Evolutionary conservation across 2,888 invertebrate genomes (phyloP).

Genomic region (Eustalomyia histrio): DNA sequence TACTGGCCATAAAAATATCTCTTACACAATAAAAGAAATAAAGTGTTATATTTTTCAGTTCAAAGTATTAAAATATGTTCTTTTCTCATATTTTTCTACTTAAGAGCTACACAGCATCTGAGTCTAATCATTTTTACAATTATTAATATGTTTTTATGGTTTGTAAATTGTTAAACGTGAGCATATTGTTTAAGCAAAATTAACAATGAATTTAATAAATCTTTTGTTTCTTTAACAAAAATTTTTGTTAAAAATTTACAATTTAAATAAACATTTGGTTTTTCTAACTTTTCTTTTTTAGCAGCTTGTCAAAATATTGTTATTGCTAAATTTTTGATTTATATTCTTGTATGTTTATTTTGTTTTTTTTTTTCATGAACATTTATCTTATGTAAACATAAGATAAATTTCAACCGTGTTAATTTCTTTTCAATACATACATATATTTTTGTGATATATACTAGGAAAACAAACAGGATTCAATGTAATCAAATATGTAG

Average conservation of each 20-base stretch:
- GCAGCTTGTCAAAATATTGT: background rate
- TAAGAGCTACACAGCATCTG: conserved; percentile 40
- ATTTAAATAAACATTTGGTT: background rate
- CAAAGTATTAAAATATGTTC: background rate
- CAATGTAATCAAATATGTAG: background rate
- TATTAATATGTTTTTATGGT: conserved; percentile 46
- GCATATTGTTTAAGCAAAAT: conserved; percentile 7
- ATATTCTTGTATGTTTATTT: background rate
- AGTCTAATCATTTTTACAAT: conserved; percentile 46
- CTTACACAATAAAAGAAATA: conserved; percentile 1
- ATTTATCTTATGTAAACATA: conserved; percentile 2
- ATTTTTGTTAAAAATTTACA: background rate
- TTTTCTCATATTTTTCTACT: background rate
- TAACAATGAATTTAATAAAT: background rate
- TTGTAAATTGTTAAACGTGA: conserved; percentile 52
- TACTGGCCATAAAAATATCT: conserved; percentile 31
- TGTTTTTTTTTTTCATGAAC: background rate
- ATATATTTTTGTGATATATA: conserved; percentile 10
- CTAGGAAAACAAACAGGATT: background rate
- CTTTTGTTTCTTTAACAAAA: background rate
- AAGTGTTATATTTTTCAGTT: conserved; percentile 27
- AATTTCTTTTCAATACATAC: conserved; percentile 11
- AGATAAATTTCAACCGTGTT: conserved; percentile 23
- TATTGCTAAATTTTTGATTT: background rate
- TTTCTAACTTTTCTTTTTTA: background rate